These are phyloP conservation scores for Anarsia innoxiella DNA, from an alignment of 2,888 invertebrate genomes.

Conservation along the genomic window DNA sequence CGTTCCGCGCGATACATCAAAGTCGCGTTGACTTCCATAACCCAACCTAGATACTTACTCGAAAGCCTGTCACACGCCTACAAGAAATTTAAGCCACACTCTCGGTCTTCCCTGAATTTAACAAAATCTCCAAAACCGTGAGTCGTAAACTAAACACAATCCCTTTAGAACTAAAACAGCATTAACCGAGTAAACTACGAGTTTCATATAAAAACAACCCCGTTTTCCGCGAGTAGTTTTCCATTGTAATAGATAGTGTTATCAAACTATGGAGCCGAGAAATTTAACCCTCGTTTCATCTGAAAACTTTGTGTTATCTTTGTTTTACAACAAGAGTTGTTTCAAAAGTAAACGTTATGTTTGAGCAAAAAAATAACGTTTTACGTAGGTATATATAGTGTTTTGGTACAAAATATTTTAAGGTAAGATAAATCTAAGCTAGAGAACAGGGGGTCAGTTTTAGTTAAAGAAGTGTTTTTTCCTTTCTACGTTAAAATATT, in stretches of 20 bases:
- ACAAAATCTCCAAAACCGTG: conserved; percentile 32
- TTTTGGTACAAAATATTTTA: too few species aligned
- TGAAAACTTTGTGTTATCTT: background rate
- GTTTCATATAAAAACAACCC: conserved; percentile 9
- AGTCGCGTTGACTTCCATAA: conserved; percentile 48
- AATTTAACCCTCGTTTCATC: background rate
- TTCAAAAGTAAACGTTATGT: too few species aligned
- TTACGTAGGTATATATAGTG: too few species aligned
- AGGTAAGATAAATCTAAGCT: too few species aligned
- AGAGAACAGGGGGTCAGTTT: too few species aligned
- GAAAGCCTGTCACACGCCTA: conserved; percentile 28
- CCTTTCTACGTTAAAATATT: too few species aligned
- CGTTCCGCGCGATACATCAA: conserved; percentile 53
- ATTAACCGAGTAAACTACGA: background rate
- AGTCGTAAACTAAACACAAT: conserved; percentile 38
- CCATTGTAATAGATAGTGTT: conserved; percentile 4
- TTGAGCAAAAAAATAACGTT: too few species aligned
- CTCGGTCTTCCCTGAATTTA: conserved; percentile 22
- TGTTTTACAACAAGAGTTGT: background rate
- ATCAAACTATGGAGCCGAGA: background rate
- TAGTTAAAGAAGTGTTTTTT: too few species aligned
- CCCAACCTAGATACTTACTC: conserved; percentile 29
- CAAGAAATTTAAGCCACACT: conserved; percentile 28
- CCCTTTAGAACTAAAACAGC: conserved; percentile 9
- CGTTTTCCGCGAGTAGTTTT: conserved; percentile 1